Evolutionary conservation across 1,140 invertebrate genomes (phyloP), one percentile per base, ranked within the genome.

Genomic region (Andrena cerasifolii): DNA sequence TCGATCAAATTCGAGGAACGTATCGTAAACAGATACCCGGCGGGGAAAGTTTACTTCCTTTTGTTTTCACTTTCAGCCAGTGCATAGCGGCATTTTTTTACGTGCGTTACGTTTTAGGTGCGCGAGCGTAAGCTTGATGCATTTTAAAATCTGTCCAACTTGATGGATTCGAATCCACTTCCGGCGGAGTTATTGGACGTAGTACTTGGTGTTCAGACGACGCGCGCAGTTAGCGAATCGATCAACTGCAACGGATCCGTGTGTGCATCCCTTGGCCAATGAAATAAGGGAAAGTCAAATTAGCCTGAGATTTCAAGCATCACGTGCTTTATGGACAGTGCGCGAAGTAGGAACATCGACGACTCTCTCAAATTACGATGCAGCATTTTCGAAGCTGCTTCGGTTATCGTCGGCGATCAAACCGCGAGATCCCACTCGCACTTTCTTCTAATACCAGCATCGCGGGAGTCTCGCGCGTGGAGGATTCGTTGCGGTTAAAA

Each of bases 331-430:
- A n/a, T 36, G 49, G 36, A n/a, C 56, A 26, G 24, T n/a, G 73
- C 66, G 62, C 53, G 61, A 76, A 51, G 33, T 66, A 81, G 58
- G 47, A 71, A 51, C 56, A 74, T 79, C 53, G 31, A 40, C 18
- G 54, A 51, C 75, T 84, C 80, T 84, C 76, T 65, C 82, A 33
- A 84, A 83, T 84, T 75, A 84, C 83, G 56, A 84, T 79, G 76
- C 81, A 61, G 45, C 54, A 33, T 73, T 82, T 81, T 83, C 67
- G 63, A 76, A 51, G 51, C 58, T 40, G 62, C 40, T 54, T 66
- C 26, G 75, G 49, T 75, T 58, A 68, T 49, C 53, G 54, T 26
- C 45, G 18, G 66, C 16, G 67, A 82, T 83, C 51, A 33, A 43
- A n/a, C 49, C 51, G 33, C 61, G 31, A 28, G 70, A 63, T 65